These are phyloP conservation scores for Mechanitis messenoides DNA, from an alignment of 2,888 invertebrate genomes.

Conservation along the genomic window DNA sequence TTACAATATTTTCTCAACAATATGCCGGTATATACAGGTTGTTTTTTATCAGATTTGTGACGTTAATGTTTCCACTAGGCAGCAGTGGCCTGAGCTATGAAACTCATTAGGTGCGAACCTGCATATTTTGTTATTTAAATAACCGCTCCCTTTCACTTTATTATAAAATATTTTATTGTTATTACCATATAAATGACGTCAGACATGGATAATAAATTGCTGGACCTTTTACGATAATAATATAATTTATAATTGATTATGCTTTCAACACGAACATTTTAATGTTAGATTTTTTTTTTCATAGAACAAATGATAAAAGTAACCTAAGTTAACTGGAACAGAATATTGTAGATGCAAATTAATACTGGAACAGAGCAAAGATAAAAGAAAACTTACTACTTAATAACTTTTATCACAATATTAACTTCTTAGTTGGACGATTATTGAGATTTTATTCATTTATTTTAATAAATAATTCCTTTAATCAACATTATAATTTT, in stretches of 20 bases:
- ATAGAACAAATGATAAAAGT: conserved; percentile 17
- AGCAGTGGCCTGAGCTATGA: no score
- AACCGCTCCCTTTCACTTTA: neutral
- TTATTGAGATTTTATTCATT: no score
- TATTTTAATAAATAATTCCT: no score
- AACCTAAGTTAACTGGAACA: conserved; percentile 10
- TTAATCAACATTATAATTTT: no score
- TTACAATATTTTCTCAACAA: no score
- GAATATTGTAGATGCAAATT: conserved; percentile 6
- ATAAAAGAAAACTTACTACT: no score
- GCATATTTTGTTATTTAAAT: neutral
- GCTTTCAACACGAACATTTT: conserved; percentile 24
- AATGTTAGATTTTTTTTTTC: conserved; percentile 13
- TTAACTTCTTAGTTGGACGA: no score
- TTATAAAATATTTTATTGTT: conserved; percentile 5
- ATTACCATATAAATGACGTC: neutral
- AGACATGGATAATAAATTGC: conserved; percentile 11
- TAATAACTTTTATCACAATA: no score
- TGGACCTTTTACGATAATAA: conserved; percentile 13
- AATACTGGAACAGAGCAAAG: conserved; percentile 1
- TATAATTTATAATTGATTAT: conserved; percentile 20
- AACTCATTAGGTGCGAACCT: no score
- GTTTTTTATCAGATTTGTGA: no score
- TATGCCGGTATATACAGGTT: no score
- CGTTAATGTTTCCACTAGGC: no score